These are phyloP conservation scores for Lasioglossum marginatum DNA, from an alignment of 2,888 invertebrate genomes.

Conservation along the genomic window DNA sequence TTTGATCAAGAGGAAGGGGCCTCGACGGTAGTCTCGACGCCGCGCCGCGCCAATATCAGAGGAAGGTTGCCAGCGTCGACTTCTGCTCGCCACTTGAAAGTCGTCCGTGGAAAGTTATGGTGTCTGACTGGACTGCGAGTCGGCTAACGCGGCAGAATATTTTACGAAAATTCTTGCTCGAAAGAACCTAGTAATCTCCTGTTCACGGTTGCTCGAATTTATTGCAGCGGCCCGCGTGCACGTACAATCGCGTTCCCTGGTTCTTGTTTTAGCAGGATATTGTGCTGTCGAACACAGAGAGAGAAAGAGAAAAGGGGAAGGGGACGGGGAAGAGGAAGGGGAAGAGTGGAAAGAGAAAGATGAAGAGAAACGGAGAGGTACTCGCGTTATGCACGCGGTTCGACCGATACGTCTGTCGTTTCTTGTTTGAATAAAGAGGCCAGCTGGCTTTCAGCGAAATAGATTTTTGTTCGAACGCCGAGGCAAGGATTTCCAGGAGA, in stretches of 20 bases:
- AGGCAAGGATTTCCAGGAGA: neutral
- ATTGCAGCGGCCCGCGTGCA: constrained; percentile 10
- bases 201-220: constrained; percentile 66
- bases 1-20: constrained; percentile 22
- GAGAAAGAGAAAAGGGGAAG: neutral
- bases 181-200: constrained; percentile 65
- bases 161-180: constrained; percentile 71
- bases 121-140: constrained; percentile 40
- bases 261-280: constrained; percentile 48
- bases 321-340: neutral
- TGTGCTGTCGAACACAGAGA: constrained; percentile 17
- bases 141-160: constrained; percentile 66
- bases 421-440: constrained; percentile 22
- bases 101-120: constrained; percentile 55
- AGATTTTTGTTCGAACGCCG: constrained; percentile 28
- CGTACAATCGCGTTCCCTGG: constrained; percentile 18
- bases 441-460: constrained; percentile 21
- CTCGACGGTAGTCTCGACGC: constrained; percentile 41
- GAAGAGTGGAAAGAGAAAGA: neutral
- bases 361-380: neutral
- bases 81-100: constrained; percentile 47
- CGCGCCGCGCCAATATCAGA: constrained; percentile 16
- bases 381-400: constrained; percentile 39
- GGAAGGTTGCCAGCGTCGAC: constrained; percentile 34
- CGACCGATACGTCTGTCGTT: constrained; percentile 35